Evolutionary conservation across 2,113 vertebrate species (phyloP).

Genomic region (Planiliza haematocheilus): DNA sequence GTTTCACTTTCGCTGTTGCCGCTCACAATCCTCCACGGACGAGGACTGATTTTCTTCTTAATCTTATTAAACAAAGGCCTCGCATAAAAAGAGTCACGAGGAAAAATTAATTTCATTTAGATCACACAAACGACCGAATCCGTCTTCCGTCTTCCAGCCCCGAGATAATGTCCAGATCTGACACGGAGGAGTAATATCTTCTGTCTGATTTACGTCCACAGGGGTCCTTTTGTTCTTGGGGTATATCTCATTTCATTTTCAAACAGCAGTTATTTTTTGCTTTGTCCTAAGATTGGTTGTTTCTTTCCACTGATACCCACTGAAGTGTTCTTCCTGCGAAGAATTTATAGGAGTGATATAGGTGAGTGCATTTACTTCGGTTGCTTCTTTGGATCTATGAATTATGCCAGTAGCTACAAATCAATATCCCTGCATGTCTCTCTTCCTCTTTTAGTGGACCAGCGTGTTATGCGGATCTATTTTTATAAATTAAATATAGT

Average conservation of each 20-base stretch:
- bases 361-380: too few species aligned
- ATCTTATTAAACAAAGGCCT: constrained; percentile 55
- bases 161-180: constrained; percentile 29
- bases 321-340: too few species aligned
- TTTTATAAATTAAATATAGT: too few species aligned
- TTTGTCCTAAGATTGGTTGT: background rate
- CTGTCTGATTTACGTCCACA: constrained; percentile 1
- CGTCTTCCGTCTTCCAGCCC: constrained; percentile 18
- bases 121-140: constrained; percentile 40
- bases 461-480: too few species aligned
- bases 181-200: constrained; percentile 30
- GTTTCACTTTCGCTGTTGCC: constrained; percentile 45
- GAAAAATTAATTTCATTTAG: constrained; percentile 54
- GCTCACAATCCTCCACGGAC: constrained; percentile 14
- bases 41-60: constrained; percentile 35
- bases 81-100: constrained; percentile 36
- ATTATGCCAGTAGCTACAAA: too few species aligned
- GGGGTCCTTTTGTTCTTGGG: constrained; percentile 11
- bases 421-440: too few species aligned
- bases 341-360: too few species aligned
- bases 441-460: too few species aligned
- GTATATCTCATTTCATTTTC: background rate
- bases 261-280: constrained; percentile 8
- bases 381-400: too few species aligned
- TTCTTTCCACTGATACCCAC: too few species aligned